These are phyloP conservation scores for Anodontia alba DNA, from an alignment of 2,888 invertebrate genomes.

Conservation along the genomic window DNA sequence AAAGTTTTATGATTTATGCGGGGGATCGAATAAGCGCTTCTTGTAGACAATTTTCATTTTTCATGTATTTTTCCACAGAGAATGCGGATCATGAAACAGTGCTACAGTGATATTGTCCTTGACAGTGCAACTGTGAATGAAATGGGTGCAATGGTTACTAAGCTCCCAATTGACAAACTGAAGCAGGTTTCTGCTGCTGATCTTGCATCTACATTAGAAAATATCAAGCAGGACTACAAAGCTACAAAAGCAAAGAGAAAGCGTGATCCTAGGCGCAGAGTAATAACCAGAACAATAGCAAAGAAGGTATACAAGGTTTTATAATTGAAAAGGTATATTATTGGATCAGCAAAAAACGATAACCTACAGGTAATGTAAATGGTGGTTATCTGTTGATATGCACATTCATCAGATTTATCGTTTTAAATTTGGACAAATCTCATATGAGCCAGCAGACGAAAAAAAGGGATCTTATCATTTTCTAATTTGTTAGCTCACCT, in stretches of 20 bases:
- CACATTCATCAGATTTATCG: too few species aligned
- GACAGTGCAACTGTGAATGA: slow-evolving; percentile 18
- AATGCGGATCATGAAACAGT: slow-evolving; percentile 23
- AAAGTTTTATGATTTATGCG: too few species aligned
- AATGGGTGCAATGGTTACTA: slow-evolving; percentile 37
- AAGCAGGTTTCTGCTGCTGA: slow-evolving; percentile 31
- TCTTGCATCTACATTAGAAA: slow-evolving; percentile 20
- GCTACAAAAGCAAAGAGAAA: not conserved
- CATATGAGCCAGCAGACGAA: too few species aligned
- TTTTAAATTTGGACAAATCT: too few species aligned
- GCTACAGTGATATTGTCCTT: slow-evolving; percentile 18
- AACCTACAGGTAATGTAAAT: too few species aligned
- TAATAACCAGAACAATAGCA: slow-evolving; percentile 32
- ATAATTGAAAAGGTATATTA: not conserved
- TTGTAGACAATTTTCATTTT: too few species aligned
- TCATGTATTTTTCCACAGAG: slow-evolving; percentile 18
- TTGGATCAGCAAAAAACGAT: too few species aligned
- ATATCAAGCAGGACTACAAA: slow-evolving; percentile 35
- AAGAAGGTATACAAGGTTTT: slow-evolving; percentile 32
- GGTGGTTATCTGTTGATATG: too few species aligned
- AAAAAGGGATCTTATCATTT: too few species aligned
- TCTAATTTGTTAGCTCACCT: too few species aligned
- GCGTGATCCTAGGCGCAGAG: slow-evolving; percentile 18
- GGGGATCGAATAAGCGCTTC: too few species aligned
- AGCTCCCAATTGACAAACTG: slow-evolving; percentile 37